Conservation (phyloP, 2,113 vertebrate genomes). For the Tachysurus vachellii region DNA sequence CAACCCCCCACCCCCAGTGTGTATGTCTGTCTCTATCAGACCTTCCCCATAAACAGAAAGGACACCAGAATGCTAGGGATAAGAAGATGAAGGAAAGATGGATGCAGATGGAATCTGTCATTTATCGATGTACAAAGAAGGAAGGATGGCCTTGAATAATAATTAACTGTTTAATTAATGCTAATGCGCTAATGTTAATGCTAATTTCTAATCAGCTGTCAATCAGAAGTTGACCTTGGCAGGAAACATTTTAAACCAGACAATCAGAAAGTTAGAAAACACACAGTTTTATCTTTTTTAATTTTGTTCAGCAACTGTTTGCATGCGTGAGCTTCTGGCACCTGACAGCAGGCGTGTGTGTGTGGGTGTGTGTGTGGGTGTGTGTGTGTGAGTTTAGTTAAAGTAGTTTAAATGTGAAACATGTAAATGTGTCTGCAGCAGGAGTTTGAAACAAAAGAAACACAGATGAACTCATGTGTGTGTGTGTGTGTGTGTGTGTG, state of each 20-base stretch:
- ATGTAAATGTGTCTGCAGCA: slow-evolving; percentile 20
- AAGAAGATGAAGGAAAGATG: neutral
- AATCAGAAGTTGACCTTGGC: neutral
- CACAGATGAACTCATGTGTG: neutral
- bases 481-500: neutral
- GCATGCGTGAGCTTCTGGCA: neutral
- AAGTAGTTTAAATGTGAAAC: slow-evolving; percentile 13
- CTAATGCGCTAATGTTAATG: slow-evolving; percentile 17
- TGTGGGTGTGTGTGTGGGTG: neutral
- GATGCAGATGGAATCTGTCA: slow-evolving; percentile 13
- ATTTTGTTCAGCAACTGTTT: neutral
- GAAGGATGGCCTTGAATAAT: slow-evolving; percentile 21
- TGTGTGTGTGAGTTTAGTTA: neutral
- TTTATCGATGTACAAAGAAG: neutral
- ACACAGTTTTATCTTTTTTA: neutral
- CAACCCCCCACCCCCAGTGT: neutral
- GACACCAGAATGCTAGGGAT: neutral
- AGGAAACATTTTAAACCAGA: neutral
- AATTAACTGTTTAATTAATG: slow-evolving; percentile 18
- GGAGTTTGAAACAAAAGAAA: neutral
- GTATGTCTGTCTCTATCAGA: neutral
- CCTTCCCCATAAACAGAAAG: neutral
- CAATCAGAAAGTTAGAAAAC: neutral
- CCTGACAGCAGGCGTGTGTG: neutral
- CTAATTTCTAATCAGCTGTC: slow-evolving; percentile 17